phyloP scores from a whole-genome alignment of 2,888 invertebrate genomes.

The Eucera pruinosa region DNA sequence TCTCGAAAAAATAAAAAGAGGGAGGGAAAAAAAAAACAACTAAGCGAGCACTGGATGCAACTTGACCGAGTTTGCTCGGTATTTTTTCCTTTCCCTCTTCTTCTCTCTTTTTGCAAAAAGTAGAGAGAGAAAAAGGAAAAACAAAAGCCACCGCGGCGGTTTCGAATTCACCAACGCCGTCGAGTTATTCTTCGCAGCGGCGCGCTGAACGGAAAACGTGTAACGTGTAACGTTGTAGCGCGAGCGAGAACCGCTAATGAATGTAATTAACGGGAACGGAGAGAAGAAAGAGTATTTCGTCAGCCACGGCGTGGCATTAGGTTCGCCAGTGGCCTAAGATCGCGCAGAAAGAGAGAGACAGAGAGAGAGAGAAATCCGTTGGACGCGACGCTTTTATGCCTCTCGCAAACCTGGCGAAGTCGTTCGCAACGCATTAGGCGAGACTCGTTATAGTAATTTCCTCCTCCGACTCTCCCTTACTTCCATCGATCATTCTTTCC shows the following conservation, averaged over 20 bases:
- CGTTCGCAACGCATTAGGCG: constrained; percentile 62
- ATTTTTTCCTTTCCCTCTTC: not conserved
- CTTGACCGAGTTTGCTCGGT: constrained; percentile 20
- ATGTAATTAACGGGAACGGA: constrained; percentile 45
- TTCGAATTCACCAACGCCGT: not conserved
- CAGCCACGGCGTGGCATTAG: constrained; percentile 7
- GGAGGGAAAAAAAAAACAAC: not conserved
- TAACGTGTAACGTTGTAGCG: constrained; percentile 4
- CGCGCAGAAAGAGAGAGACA: not conserved
- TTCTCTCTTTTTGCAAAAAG: not conserved
- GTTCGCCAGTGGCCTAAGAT: constrained; percentile 24
- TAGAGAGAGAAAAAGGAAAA: not conserved
- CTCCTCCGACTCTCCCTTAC: constrained; percentile 40
- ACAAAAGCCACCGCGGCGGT: not conserved
- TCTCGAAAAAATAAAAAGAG: too few species aligned
- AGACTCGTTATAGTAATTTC: constrained; percentile 62
- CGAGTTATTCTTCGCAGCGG: not conserved
- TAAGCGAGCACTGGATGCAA: not conserved
- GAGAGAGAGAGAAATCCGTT: too few species aligned
- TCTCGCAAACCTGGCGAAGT: constrained; percentile 37
- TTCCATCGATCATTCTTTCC: constrained; percentile 61
- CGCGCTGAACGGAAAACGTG: constrained; percentile 11
- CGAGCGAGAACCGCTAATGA: constrained; percentile 30
- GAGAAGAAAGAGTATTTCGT: constrained; percentile 50
- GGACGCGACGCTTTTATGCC: constrained; percentile 41